phyloP scores from a whole-genome alignment of 2,113 vertebrate species.

The Pimephales promelas region DNA sequence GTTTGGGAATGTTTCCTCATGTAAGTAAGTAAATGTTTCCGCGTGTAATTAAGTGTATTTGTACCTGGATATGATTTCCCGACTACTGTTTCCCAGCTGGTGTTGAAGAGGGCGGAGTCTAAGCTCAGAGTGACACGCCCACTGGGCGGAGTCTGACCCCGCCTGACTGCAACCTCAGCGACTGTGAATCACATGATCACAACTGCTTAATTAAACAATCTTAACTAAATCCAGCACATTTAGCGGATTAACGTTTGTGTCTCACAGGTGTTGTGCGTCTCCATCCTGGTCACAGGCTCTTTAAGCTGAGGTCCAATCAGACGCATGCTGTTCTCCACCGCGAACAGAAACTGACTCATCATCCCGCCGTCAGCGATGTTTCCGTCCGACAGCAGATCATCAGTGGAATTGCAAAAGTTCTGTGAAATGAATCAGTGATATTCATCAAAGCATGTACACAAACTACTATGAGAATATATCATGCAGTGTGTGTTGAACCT shows the following conservation, averaged over 20 bases:
- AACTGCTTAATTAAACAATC: neutral
- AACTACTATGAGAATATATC: neutral
- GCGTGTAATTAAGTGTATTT: too few relatives aligned
- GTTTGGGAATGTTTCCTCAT: too few relatives aligned
- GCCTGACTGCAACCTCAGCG: constrained; percentile 66
- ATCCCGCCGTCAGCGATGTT: constrained; percentile 24
- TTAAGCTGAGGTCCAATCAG: constrained; percentile 75
- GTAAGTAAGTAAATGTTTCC: too few relatives aligned
- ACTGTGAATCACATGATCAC: constrained; percentile 63
- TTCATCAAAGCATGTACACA: too few relatives aligned
- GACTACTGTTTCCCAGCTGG: constrained; percentile 72
- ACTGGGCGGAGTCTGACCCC: constrained; percentile 48
- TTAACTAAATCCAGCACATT: too few relatives aligned
- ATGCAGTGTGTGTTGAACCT: constrained; percentile 61
- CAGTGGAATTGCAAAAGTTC: constrained; percentile 64
- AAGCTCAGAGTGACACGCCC: constrained; percentile 62
- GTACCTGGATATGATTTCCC: constrained; percentile 64
- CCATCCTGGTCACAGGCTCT: constrained; percentile 56
- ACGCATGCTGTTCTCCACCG: constrained; percentile 68
- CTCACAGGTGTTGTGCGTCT: constrained; percentile 18
- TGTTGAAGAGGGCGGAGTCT: constrained; percentile 63
- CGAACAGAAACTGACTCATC: constrained; percentile 61
- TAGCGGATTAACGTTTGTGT: too few relatives aligned
- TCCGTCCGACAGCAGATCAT: constrained; percentile 53
- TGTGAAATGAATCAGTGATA: constrained; percentile 33